Base-by-base conservation (phyloP, 2,113 vertebrate genomes). In the Oreochromis niloticus region DNA sequence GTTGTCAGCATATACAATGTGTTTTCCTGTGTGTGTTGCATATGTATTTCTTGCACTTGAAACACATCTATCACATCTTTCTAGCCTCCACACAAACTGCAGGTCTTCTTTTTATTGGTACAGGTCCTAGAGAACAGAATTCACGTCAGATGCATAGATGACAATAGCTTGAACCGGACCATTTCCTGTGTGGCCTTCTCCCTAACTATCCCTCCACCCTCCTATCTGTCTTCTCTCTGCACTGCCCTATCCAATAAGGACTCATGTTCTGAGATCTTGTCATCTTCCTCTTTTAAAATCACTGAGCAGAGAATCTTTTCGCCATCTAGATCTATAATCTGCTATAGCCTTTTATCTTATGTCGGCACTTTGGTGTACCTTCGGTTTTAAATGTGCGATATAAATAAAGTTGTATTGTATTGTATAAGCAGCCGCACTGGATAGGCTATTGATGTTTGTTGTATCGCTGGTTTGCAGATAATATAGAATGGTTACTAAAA, bases 271-370 rank as follows among this genome's bases (percentile, higher is more conserved):
- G 39, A 71, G 12, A 71, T 43, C 39, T 71, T 24, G 12, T 24
- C 66, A 71, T 71, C 12, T 16, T 1, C 36, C 63, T 22, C 63
- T 68, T 68, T 68, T 41, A 41, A 41, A 22, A 68, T 68, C 36
- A 2, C 63, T 41, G 66, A 24, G 7, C 36, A 71, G 0, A 71
- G n/a, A 71, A 71, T 71, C 39, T 24, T 43, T 43, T 71, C 0
- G 0, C 7, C 36, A 43, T 71, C 63, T 24, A 0, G 19, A 22
- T 66, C 63, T 22, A 68, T 19, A 63, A 63, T 63, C 59, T 0
- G 30, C 19, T 63, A 63, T 61, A 61, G 16, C 57, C 0, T 34
- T 34, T 61, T 61, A 6, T 63, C 16, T 63, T 34, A 19, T 63
- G 9, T 34, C 1, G 0, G 59, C 59, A 63, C 16, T 63, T 1